These are phyloP conservation scores for Chelonus formosanus DNA, from an alignment of 2,888 invertebrate species.

Conservation along the genomic window DNA sequence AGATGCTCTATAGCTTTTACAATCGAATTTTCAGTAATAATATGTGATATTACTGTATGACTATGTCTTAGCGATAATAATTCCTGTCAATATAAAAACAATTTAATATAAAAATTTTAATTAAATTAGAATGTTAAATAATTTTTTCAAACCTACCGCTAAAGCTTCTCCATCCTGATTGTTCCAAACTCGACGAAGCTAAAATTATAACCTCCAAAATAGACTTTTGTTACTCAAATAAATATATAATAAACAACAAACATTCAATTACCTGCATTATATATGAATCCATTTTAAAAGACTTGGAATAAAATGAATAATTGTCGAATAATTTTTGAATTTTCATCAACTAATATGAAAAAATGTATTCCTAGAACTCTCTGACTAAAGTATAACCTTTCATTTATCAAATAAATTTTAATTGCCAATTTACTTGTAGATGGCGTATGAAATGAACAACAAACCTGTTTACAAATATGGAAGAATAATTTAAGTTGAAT, in stretches of 20 bases:
- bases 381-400: too few relatives aligned
- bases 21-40: slow-evolving; percentile 52
- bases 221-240: neutral
- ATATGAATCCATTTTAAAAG: slow-evolving; percentile 50
- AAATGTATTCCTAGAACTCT: too few relatives aligned
- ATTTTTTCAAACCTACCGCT: slow-evolving; percentile 49
- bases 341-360: too few relatives aligned
- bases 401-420: too few relatives aligned
- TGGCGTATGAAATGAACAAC: too few relatives aligned
- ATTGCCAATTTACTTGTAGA: too few relatives aligned
- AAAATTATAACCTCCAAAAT: slow-evolving; percentile 33
- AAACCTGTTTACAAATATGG: too few relatives aligned
- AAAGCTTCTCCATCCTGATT: slow-evolving; percentile 57
- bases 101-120: neutral
- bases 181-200: slow-evolving; percentile 59
- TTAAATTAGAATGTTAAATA: too few relatives aligned
- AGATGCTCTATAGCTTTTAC: slow-evolving; percentile 56
- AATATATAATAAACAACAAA: neutral
- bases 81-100: slow-evolving; percentile 46
- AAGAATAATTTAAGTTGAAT: too few relatives aligned
- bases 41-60: slow-evolving; percentile 50
- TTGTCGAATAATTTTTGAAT: too few relatives aligned
- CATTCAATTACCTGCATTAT: slow-evolving; percentile 49
- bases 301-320: too few relatives aligned
- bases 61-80: slow-evolving; percentile 56